Conservation (phyloP, 2,113 vertebrate genomes). For the Patagioenas fasciata region DNA sequence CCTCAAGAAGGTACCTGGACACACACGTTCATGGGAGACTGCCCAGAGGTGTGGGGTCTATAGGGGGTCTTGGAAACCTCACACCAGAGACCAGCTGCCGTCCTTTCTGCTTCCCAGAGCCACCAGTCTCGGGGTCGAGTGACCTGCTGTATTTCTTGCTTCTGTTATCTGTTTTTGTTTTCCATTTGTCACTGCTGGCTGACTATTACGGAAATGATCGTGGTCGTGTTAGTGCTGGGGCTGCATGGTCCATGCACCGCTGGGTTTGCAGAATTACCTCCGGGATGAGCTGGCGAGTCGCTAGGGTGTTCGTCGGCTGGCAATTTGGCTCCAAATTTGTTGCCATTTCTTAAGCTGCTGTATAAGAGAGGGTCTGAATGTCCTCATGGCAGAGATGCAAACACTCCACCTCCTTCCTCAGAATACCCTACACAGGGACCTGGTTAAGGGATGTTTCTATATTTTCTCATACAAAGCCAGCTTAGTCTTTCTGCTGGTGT, state of each 20-base stretch:
- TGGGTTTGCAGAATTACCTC: background rate
- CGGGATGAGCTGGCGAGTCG: background rate
- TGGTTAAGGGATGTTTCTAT: background rate
- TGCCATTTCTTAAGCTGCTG: background rate
- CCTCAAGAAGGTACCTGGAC: background rate
- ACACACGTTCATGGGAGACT: fast-evolving
- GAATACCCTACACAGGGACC: background rate
- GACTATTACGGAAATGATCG: background rate
- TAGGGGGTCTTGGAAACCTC: background rate
- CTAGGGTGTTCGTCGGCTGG: background rate
- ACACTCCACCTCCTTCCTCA: background rate
- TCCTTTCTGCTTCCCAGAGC: background rate
- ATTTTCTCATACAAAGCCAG: background rate
- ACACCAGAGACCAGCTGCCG: background rate
- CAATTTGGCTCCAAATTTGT: background rate
- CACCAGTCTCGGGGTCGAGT: background rate
- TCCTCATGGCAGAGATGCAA: background rate
- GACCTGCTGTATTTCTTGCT: background rate
- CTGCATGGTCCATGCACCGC: fast-evolving
- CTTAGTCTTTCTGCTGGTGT: background rate
- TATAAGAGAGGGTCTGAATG: background rate
- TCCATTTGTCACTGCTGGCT: background rate
- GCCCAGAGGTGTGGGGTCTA: background rate
- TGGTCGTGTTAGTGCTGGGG: background rate
- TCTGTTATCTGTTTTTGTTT: background rate